Conservation (phyloP, 2,797 vertebrate genomes). For the Rhabdomys pumilio region DNA sequence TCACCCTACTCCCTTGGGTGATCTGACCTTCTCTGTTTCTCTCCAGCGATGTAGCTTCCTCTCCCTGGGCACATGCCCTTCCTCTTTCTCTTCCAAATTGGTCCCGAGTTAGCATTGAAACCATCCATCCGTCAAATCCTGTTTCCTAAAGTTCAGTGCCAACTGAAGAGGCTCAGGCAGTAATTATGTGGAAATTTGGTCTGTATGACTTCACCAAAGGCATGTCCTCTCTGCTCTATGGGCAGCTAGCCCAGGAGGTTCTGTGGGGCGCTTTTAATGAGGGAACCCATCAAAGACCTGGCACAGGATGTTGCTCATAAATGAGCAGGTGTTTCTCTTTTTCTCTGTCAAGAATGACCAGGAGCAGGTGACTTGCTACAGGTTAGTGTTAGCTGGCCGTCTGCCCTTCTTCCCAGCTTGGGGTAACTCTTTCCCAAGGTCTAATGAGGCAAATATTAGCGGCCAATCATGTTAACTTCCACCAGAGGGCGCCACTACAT, state of each 20-base stretch:
- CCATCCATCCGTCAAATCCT: neutral
- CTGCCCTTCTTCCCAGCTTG: neutral
- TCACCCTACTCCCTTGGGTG: accelerated
- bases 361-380: neutral
- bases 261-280: neutral
- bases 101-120: neutral
- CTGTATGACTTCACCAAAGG: neutral
- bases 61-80: neutral
- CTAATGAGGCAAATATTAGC: neutral
- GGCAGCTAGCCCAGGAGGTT: neutral
- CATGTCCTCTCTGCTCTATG: neutral
- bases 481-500: constrained; percentile 29
- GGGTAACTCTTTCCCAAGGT: neutral
- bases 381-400: neutral
- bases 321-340: neutral
- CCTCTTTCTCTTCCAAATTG: neutral
- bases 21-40: neutral
- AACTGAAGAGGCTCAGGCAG: neutral
- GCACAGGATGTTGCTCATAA: neutral
- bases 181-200: neutral
- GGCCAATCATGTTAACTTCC: neutral
- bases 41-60: neutral
- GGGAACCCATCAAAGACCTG: neutral
- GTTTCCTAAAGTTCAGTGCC: neutral
- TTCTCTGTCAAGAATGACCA: neutral